Evolutionary conservation across 2,888 invertebrate genomes (phyloP).

Genomic region (Agriotes lineatus): DNA sequence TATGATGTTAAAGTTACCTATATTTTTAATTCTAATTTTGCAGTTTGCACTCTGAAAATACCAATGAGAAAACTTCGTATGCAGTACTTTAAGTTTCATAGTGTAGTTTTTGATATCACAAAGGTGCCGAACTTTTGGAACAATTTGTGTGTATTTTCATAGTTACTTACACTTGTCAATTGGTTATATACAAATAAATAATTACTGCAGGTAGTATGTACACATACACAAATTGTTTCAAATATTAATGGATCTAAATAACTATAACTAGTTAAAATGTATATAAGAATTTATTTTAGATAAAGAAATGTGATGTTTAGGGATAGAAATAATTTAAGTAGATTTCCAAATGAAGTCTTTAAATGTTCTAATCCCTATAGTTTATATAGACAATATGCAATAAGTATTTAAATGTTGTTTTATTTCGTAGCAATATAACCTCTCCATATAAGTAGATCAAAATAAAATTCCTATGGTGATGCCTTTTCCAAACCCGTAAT

Average conservation of each 20-base stretch:
- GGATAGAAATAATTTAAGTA: slow-evolving; percentile 19
- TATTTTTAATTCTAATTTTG: background rate
- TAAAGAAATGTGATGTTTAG: slow-evolving; percentile 36
- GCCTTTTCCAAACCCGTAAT: too few species aligned
- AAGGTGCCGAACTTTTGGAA: slow-evolving; percentile 24
- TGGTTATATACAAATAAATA: background rate
- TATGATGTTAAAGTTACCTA: slow-evolving; percentile 3
- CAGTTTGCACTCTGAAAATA: background rate
- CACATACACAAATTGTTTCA: slow-evolving; percentile 28
- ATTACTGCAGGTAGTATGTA: slow-evolving; percentile 3
- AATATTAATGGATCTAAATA: slow-evolving; percentile 28
- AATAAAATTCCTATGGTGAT: too few species aligned
- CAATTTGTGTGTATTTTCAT: slow-evolving; percentile 20
- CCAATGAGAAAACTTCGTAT: background rate
- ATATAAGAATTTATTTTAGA: slow-evolving; percentile 32
- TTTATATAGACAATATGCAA: slow-evolving; percentile 7
- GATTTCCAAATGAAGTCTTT: too few species aligned
- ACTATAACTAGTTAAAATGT: slow-evolving; percentile 23
- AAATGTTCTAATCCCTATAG: slow-evolving; percentile 19
- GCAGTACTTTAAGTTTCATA: background rate
- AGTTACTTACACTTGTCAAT: slow-evolving; percentile 10
- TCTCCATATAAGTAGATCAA: too few species aligned
- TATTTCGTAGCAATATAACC: background rate
- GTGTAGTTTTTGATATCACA: slow-evolving; percentile 1
- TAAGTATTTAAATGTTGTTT: slow-evolving; percentile 7